These are phyloP conservation scores for Gopherus flavomarginatus DNA, from an alignment of 2,113 vertebrate genomes.

Conservation along the genomic window DNA sequence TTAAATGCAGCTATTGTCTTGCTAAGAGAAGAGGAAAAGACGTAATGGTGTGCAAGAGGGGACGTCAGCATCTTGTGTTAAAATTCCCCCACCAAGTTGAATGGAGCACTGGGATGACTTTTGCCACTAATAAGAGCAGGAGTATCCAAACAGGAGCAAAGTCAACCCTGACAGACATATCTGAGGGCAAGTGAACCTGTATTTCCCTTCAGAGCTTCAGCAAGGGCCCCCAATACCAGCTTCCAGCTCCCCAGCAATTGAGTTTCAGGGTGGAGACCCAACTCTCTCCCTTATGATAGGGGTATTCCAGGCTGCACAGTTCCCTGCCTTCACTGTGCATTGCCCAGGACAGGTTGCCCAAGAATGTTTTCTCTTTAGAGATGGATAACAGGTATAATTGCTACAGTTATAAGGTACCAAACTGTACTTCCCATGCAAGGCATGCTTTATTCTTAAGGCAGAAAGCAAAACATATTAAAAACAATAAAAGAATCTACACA, in stretches of 20 bases:
- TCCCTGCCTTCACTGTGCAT: background rate
- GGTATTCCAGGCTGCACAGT: background rate
- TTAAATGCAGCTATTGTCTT: background rate
- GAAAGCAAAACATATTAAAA: background rate
- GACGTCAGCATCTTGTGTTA: background rate
- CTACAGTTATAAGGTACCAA: background rate
- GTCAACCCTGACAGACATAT: background rate
- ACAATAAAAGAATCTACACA: background rate
- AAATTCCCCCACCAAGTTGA: background rate
- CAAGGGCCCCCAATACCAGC: background rate
- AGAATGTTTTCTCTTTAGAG: background rate
- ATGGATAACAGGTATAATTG: background rate
- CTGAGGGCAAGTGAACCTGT: background rate
- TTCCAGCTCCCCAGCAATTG: background rate
- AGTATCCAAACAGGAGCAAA: background rate
- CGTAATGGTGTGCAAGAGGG: background rate
- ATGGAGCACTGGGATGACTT: background rate
- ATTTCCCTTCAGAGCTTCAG: background rate
- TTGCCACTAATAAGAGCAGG: background rate
- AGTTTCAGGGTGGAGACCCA: background rate
- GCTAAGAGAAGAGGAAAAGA: background rate
- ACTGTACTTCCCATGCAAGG: background rate
- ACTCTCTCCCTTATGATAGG: background rate
- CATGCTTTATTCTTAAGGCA: background rate
- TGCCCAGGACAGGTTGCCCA: background rate